phyloP scores from a whole-genome alignment of 2,797 vertebrate genomes.

The Phoeniculus purpureus region DNA sequence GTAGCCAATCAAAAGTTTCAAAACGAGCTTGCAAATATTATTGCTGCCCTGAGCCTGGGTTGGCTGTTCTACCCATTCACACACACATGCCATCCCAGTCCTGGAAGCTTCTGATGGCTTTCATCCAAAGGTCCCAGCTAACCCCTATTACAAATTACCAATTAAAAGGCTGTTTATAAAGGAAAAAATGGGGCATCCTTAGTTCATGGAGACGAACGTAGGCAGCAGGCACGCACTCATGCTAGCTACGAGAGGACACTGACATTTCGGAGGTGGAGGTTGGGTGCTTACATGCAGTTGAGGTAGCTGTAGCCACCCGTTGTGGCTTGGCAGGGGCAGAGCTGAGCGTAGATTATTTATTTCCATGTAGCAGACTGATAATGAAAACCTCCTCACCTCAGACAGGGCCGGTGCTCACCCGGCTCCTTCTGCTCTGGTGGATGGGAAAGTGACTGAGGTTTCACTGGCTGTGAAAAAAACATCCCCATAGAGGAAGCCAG shows the following conservation, averaged over 20 bases:
- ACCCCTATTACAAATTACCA: not conserved
- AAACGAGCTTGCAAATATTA: not conserved
- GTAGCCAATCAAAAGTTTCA: not conserved
- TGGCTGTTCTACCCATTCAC: not conserved
- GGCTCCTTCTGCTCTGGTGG: not conserved
- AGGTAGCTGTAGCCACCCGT: not conserved
- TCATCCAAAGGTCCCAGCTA: not conserved
- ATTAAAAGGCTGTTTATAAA: not conserved
- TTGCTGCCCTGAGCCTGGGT: accelerated
- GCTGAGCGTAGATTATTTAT: not conserved
- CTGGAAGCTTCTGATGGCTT: not conserved
- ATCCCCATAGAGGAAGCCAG: not conserved
- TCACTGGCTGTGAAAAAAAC: not conserved
- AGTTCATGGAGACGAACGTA: accelerated
- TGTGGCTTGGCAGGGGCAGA: not conserved
- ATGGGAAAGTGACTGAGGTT: not conserved
- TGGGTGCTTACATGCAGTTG: not conserved
- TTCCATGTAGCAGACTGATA: not conserved
- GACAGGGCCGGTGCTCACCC: not conserved
- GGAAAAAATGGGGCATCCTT: not conserved
- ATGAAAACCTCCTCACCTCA: not conserved
- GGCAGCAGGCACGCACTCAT: accelerated
- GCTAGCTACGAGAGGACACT: not conserved
- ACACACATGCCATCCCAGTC: not conserved
- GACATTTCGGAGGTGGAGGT: not conserved